Conservation (phyloP, 2,888 invertebrate genomes). For the Lasius platythorax region DNA sequence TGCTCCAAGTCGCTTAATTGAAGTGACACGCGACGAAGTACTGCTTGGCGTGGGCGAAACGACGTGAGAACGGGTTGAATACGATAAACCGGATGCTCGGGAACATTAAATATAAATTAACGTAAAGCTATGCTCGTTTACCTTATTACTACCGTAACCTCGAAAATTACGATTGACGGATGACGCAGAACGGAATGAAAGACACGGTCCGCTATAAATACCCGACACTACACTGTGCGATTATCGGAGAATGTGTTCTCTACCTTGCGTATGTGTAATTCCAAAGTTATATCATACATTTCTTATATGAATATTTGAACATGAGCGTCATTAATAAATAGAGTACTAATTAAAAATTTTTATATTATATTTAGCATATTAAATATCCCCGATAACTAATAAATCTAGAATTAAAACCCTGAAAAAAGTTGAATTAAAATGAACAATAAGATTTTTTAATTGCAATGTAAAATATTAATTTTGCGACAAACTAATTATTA, state of each 20-base stretch:
- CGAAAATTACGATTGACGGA: not conserved
- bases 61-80: not conserved
- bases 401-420: not conserved
- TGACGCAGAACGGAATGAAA: not conserved
- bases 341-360: not conserved
- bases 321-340: not conserved
- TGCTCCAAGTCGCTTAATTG: not conserved
- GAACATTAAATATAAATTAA: conserved; percentile 2
- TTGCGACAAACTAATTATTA: not conserved
- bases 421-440: not conserved
- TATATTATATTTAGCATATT: no score
- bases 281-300: not conserved
- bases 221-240: not conserved
- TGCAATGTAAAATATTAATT: no score
- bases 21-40: not conserved
- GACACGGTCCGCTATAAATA: not conserved
- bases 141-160: not conserved
- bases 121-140: conserved; percentile 1
- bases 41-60: not conserved
- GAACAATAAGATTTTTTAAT: not conserved
- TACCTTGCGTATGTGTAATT: not conserved
- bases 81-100: not conserved
- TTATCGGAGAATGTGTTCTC: not conserved
- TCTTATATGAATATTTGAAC: not conserved
- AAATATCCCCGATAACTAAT: no score